Percentiles rank a stretch among this genome's conserved stretches.
Conservation (phyloP, 2,113 vertebrate species). For the Cyphomyrus discorhynchus region DNA sequence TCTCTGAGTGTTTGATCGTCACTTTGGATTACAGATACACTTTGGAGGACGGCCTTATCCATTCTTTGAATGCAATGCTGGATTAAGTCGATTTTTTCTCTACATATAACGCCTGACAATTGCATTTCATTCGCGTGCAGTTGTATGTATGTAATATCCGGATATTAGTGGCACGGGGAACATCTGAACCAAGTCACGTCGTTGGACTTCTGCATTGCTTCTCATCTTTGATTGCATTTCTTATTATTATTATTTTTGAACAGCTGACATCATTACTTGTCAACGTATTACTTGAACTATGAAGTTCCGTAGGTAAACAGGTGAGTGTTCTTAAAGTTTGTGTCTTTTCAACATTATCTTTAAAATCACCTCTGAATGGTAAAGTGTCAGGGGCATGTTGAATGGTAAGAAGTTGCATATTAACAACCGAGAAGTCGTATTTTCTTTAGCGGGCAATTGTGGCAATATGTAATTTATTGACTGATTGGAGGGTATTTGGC, state of each 20-base stretch:
- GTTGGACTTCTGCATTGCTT: not conserved
- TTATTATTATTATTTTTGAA: not conserved
- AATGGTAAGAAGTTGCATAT: not conserved
- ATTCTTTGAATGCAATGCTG: not conserved
- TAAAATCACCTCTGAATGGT: not conserved
- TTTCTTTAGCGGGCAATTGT: not conserved
- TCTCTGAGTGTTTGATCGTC: not conserved
- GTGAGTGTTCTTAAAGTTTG: constrained; percentile 4
- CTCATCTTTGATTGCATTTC: not conserved
- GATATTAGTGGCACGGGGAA: constrained; percentile 10
- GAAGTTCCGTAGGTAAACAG: constrained; percentile 19
- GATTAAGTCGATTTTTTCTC: constrained; percentile 7
- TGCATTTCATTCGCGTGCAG: constrained; percentile 11
- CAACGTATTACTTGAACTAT: not conserved
- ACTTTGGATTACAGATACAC: constrained; percentile 4
- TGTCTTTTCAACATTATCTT: not conserved
- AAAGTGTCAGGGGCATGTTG: not conserved
- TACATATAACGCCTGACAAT: constrained; percentile 10
- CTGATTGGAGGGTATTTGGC: not conserved
- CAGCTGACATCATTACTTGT: constrained; percentile 4
- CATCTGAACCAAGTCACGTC: not conserved
- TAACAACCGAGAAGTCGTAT: not conserved
- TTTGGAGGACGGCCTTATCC: not conserved
- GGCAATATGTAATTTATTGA: not conserved
- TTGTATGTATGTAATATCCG: constrained; percentile 12